phyloP scores from a whole-genome alignment of 2,797 vertebrate species.

The Anas bernieri region DNA sequence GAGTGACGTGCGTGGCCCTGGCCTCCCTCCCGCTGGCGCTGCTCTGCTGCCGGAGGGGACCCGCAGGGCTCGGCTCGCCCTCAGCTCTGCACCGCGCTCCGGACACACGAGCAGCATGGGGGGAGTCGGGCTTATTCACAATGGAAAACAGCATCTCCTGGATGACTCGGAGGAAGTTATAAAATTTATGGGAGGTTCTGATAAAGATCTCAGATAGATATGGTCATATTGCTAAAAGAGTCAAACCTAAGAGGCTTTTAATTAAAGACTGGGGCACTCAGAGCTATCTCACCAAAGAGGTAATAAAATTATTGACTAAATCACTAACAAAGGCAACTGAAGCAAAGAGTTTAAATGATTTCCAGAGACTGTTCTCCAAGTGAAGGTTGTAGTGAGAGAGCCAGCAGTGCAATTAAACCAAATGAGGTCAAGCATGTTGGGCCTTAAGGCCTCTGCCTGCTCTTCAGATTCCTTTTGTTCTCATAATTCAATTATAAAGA shows the following conservation, averaged over 20 bases:
- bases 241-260: constrained; percentile 51
- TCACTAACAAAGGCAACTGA: constrained; percentile 52
- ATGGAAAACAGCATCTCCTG: neutral
- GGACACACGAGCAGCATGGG: neutral
- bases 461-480: constrained; percentile 71
- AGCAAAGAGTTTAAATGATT: constrained; percentile 61
- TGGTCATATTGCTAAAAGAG: constrained; percentile 25
- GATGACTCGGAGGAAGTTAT: neutral
- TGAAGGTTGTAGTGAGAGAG: constrained; percentile 49
- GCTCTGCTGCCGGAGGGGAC: neutral
- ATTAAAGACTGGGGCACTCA: constrained; percentile 29
- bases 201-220: constrained; percentile 18
- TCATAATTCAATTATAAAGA: constrained; percentile 67
- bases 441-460: constrained; percentile 55
- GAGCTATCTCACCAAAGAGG: constrained; percentile 38
- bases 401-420: constrained; percentile 64
- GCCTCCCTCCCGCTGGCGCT: neutral
- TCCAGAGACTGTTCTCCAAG: constrained; percentile 59
- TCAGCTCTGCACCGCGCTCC: fast-evolving
- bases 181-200: constrained; percentile 14
- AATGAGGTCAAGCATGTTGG: constrained; percentile 66
- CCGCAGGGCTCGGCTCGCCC: neutral
- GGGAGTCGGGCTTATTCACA: neutral
- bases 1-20: neutral
- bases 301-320: constrained; percentile 65